phyloP scores from a whole-genome alignment of 2,888 invertebrate species.

The Thumatha senex region DNA sequence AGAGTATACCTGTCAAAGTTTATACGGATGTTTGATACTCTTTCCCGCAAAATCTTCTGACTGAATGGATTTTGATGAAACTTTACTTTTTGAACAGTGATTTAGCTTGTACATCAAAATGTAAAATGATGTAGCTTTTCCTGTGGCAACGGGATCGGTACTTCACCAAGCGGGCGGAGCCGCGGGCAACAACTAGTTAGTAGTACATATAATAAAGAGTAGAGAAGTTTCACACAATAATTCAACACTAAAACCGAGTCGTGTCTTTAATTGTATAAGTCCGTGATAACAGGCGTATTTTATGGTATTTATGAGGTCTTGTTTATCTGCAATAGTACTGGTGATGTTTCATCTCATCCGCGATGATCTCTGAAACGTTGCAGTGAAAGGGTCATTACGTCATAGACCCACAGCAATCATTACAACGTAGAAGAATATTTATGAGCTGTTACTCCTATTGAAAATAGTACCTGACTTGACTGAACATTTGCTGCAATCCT shows the following conservation, averaged over 20 bases:
- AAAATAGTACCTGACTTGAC: slow-evolving; percentile 1
- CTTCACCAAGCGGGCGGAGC: too few species aligned
- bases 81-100: too few species aligned
- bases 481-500: not conserved
- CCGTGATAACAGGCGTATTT: slow-evolving; percentile 3
- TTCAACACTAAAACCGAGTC: not conserved
- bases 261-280: not conserved
- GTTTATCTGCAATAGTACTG: slow-evolving; percentile 1
- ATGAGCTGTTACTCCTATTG: slow-evolving; percentile 18
- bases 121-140: too few species aligned
- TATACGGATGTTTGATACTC: too few species aligned
- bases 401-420: slow-evolving; percentile 22
- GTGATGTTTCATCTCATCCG: slow-evolving; percentile 5
- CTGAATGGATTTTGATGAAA: too few species aligned
- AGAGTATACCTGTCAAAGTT: too few species aligned
- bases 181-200: too few species aligned
- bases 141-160: too few species aligned
- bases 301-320: slow-evolving; percentile 2
- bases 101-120: too few species aligned
- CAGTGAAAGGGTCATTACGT: slow-evolving; percentile 26
- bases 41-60: too few species aligned
- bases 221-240: not conserved
- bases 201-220: too few species aligned
- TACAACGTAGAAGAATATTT: slow-evolving; percentile 27
- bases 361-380: slow-evolving; percentile 24